These are phyloP conservation scores for Pseudobourletiella spinata DNA, from an alignment of 1,140 invertebrate species.

Conservation along the genomic window DNA sequence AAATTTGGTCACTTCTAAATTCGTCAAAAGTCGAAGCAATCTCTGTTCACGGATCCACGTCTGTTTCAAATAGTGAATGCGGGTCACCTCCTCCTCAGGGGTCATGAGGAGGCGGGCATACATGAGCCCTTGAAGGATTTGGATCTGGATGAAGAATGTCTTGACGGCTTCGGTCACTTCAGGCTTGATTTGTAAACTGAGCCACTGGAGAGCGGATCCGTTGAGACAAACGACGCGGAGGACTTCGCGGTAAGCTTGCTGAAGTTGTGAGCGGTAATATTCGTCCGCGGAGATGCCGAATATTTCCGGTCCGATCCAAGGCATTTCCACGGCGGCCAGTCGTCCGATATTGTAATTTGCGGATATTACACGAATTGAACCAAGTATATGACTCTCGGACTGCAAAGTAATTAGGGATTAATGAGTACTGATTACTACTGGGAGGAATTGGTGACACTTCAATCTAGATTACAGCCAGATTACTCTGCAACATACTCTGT, in stretches of 20 bases:
- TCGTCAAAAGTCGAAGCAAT: background rate
- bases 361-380: background rate
- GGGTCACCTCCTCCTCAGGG: slow-evolving; percentile 8
- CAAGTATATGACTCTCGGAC: background rate
- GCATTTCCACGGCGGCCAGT: background rate
- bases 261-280: background rate
- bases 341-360: slow-evolving; percentile 3
- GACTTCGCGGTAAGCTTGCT: slow-evolving; percentile 4
- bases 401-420: background rate
- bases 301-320: slow-evolving; percentile 4
- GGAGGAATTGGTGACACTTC: no score
- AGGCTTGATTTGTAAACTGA: background rate
- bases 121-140: slow-evolving; percentile 10
- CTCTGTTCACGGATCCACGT: slow-evolving; percentile 15
- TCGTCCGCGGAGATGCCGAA: slow-evolving; percentile 4
- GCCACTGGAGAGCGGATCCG: background rate
- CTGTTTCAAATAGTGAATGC: slow-evolving; percentile 7
- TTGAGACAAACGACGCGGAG: background rate
- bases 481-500: background rate
- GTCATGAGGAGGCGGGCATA: slow-evolving; percentile 7
- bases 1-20: background rate
- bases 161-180: slow-evolving; percentile 15
- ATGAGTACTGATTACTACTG: background rate
- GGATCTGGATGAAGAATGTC: slow-evolving; percentile 2
- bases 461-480: no score